Percentiles rank a stretch among this genome's conserved stretches.
Evolutionary conservation across 23 tunicate species (phyloP).

Genomic region (Diplosoma virens): DNA sequence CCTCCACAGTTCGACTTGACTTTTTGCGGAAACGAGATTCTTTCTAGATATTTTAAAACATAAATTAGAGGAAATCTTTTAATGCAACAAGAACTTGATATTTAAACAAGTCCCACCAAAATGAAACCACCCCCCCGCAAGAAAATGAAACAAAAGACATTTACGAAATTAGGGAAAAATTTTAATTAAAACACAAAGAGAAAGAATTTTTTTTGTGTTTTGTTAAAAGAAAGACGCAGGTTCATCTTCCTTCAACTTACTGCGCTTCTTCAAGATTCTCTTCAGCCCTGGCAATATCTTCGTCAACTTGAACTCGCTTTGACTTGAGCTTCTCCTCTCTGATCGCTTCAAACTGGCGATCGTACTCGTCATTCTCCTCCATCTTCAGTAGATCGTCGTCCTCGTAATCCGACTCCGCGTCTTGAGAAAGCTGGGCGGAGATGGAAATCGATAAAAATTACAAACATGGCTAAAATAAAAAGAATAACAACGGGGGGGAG

Average conservation of each 20-base stretch:
- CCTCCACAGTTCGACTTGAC: slow-evolving; percentile 78
- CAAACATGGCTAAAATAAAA: background rate
- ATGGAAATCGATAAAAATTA: background rate
- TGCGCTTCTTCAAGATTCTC: slow-evolving; percentile 58
- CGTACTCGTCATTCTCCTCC: slow-evolving; percentile 79
- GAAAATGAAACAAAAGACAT: too few species aligned
- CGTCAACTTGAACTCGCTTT: slow-evolving; percentile 81
- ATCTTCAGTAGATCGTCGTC: slow-evolving; percentile 61
- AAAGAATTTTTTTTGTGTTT: too few species aligned
- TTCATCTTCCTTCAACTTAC: too few species aligned
- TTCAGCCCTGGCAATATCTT: slow-evolving; percentile 67
- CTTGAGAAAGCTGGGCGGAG: slow-evolving; percentile 43
- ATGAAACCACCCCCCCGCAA: too few species aligned
- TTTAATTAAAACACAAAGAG: too few species aligned
- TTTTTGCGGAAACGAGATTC: slow-evolving; percentile 66
- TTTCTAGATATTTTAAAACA: slow-evolving; percentile 7
- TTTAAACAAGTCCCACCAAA: too few species aligned
- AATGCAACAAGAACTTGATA: background rate
- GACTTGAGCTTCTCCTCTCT: slow-evolving; percentile 74
- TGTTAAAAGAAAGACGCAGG: too few species aligned
- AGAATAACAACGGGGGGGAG: background rate
- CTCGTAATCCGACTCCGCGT: slow-evolving; percentile 74
- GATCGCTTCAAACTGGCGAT: slow-evolving; percentile 71
- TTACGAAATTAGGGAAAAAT: too few species aligned
- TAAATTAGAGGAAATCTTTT: background rate